Evolutionary conservation across 2,113 vertebrate genomes (phyloP), one percentile per base, ranked within the genome.

Genomic region (Hylia prasina): DNA sequence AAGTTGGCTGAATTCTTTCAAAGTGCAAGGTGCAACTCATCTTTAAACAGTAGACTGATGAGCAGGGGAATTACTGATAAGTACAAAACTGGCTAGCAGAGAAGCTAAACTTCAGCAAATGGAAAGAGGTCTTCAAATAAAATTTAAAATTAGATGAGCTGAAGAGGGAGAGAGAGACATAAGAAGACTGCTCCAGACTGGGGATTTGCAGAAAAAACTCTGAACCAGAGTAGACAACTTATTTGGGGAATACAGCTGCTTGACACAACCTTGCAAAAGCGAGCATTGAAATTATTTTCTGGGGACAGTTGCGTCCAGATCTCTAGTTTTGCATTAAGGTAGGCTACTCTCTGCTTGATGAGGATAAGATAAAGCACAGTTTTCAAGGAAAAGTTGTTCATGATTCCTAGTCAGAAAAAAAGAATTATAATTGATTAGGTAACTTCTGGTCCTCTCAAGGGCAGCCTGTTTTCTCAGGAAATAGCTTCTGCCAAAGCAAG

Each of bases 191-290:
- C 31, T 91, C 23, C 57, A 82, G 81, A 82, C 53, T 54, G 31
- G 30, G 24, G 48, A 94, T 87, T 58, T 93, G 73, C 37, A 90
- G 87, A 80, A 87, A 87, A 93, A 91, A 44, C 10, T 56, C 24
- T 56, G 69, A 71, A 56, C 54, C 42, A 76, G 48, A 69, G 65
- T 2, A 76, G 81, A 82, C 44, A 93, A 91, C 53, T 93, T 96
- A 95, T 90, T 90, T 85, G 70, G 56, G 45, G 25, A 93, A 76
- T 44, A 50, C 89, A 94, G 87, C 78, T 93, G 90, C 69, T 85
- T 94, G 95, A 93, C 78, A 95, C 27, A 93, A 82, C 53, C 50
- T 39, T 65, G 65, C n/a, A 89, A 90, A 76, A 89, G 42, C 0
- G 7, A 91, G 47, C 27, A 82, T 40, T 81, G 40, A 64, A 89